Evolutionary conservation across 2,888 invertebrate genomes (phyloP), one percentile per base, ranked within the genome.

Genomic region (Melitaea athalia): DNA sequence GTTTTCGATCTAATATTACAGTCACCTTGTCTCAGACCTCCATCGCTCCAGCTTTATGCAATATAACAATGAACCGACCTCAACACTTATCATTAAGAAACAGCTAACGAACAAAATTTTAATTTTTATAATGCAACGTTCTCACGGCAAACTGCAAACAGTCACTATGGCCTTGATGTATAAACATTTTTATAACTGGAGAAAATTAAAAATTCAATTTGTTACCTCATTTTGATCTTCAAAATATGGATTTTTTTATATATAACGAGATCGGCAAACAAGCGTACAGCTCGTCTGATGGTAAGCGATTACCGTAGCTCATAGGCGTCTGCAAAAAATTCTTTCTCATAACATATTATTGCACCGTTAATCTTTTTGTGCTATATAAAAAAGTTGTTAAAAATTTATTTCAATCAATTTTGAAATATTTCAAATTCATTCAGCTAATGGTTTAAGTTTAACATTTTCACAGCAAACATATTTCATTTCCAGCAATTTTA

Each of bases 21-120:
- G 79, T 87, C 84, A 85, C 88, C 87, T 88, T 89, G 88, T 82
- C 81, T 83, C 82, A 85, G 84, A 83, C 87, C 85, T 85, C 84
- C 79, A 80, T 71, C 73, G 75, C 75, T 77, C 76, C 79, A 80
- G 77, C 75, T 76, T 76, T 76, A 77, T 81, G 74, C 78, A 81
- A 79, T 75, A 83, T 75, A 81, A 85, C 89, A 89, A 89, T 88
- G 79, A 80, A 77, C 72, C 80, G 88, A 83, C 89, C 89, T 88
- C 84, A 81, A 85, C 77, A 82, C 77, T 87, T 84, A 86, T 86
- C 83, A 84, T 88, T 87, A 85, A 84, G 81, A 79, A 80, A 81
- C 78, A 67, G 70, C 78, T 81, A 79, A 85, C 79, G 82, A 88
- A 85, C 80, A 81, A 78, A 86, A 84, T 84, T 82, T 84, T 78